A percentile compares a stretch with the other conserved stretches of the same genome.
These are phyloP conservation scores for roundworm (Caenorhabditis elegans) DNA, from an alignment of 1,140 invertebrate species.

Conservation along the genomic window WBcel235 BX284606.5:15997501-15998000, in stretches of 20 bases:
- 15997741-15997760: neutral
- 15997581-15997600: too few species aligned
- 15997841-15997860: slow-evolving; percentile 7
- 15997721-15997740: neutral
- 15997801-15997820: neutral
- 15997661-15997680: neutral
- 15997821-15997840: slow-evolving; percentile 12
- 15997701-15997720: neutral
- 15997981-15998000: too few species aligned
- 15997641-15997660: neutral
- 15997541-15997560: too few species aligned
- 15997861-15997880: slow-evolving; percentile 4
- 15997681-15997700: neutral
- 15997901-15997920: neutral
- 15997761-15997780: neutral
- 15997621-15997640: too few species aligned
- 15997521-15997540: too few species aligned
- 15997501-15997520: too few species aligned
- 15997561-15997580: too few species aligned
- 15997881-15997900: neutral
- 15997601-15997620: too few species aligned
- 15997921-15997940: neutral
- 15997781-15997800: neutral
- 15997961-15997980: too few species aligned
- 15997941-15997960: too few species aligned